Conservation (phyloP, 2,113 vertebrate genomes). For the Anhinga anhinga region DNA sequence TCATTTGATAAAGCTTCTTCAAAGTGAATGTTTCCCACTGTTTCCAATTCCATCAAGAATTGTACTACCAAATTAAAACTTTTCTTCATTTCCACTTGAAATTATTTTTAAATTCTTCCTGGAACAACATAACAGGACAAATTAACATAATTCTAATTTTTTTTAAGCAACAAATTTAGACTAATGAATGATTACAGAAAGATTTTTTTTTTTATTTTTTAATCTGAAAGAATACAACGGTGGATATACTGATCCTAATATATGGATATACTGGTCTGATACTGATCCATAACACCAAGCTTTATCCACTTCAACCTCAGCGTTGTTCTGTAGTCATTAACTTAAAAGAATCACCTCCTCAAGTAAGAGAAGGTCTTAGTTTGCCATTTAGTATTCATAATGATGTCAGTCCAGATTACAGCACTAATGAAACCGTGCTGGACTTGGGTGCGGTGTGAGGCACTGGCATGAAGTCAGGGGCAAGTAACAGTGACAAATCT, state of each 20-base stretch:
- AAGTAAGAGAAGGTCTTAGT: not conserved
- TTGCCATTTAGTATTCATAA: not conserved
- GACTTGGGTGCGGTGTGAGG: not conserved
- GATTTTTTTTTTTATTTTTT: not conserved
- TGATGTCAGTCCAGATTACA: not conserved
- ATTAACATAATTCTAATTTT: not conserved
- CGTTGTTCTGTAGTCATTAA: not conserved
- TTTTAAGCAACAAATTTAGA: not conserved
- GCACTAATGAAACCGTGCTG: not conserved
- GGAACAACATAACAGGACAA: not conserved
- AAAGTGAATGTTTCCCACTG: conserved; percentile 83
- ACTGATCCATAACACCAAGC: not conserved
- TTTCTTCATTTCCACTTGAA: conserved; percentile 65
- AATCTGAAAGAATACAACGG: not conserved
- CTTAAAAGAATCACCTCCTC: not conserved
- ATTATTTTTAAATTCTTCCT: conserved; percentile 72
- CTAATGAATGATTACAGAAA: not conserved
- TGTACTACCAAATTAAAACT: conserved; percentile 69
- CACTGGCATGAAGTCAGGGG: not conserved
- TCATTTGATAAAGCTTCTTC: conserved; percentile 80
- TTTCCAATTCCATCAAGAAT: conserved; percentile 83
- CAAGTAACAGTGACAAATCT: not conserved
- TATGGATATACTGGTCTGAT: not conserved
- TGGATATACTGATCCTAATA: not conserved
- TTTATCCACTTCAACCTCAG: not conserved